phyloP scores from a whole-genome alignment of 2,113 vertebrate species.

The Sinocyclocheilus grahami region DNA sequence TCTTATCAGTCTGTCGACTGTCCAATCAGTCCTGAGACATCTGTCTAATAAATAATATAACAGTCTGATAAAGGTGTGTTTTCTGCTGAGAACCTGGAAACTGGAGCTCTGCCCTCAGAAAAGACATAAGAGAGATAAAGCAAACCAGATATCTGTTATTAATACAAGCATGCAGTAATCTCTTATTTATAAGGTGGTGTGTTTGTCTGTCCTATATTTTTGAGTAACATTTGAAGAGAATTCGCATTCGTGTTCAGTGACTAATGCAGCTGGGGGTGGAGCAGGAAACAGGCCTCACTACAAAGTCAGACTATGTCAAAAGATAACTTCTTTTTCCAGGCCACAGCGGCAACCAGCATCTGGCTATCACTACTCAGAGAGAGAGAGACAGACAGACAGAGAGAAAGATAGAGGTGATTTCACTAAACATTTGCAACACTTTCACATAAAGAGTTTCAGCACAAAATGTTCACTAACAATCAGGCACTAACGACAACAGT shows the following conservation, averaged over 20 bases:
- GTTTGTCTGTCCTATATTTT: conserved; percentile 43
- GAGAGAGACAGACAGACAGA: neutral
- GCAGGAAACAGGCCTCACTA: conserved; percentile 20
- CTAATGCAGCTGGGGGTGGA: conserved; percentile 22
- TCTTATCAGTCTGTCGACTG: neutral
- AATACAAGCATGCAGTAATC: conserved; percentile 18
- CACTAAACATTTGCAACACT: neutral
- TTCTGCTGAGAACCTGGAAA: neutral
- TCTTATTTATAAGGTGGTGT: conserved; percentile 43
- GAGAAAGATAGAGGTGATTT: no score
- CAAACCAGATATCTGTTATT: conserved; percentile 40
- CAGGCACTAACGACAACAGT: no score
- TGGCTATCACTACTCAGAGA: neutral
- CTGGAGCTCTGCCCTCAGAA: neutral
- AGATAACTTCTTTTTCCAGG: conserved; percentile 32
- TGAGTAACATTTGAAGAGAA: conserved; percentile 28
- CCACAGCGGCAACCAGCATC: neutral
- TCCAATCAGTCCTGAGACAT: neutral
- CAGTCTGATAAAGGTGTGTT: neutral
- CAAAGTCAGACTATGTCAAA: conserved; percentile 23
- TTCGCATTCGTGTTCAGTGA: conserved; percentile 33
- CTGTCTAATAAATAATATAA: neutral
- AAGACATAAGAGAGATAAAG: neutral
- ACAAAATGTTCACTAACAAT: neutral
- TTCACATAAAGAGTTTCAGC: neutral